Evolutionary conservation across 1,140 invertebrate genomes (phyloP).

Genomic region (Macrobrachium nipponense): DNA sequence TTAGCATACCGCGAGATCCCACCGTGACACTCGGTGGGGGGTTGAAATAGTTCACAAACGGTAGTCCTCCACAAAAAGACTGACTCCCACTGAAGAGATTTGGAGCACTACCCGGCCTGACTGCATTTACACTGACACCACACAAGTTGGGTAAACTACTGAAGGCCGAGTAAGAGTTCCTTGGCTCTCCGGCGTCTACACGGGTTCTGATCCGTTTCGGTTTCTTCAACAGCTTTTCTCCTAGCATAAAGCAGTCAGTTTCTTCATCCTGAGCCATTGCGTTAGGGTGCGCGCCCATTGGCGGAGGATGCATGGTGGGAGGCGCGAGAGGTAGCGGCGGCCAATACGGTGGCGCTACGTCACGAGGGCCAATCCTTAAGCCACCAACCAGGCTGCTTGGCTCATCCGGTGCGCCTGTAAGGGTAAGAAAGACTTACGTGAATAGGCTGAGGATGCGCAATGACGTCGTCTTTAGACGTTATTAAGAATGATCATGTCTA

Average conservation of each 20-base stretch:
- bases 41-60: constrained; percentile 63
- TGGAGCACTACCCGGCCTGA: constrained; percentile 61
- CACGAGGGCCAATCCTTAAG: constrained; percentile 63
- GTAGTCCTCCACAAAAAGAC: constrained; percentile 62
- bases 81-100: constrained; percentile 62
- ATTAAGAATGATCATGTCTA: constrained; percentile 54
- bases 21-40: constrained; percentile 59
- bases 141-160: constrained; percentile 63
- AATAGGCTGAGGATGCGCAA: constrained; percentile 58
- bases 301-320: constrained; percentile 60
- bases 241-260: constrained; percentile 69
- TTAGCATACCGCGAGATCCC: constrained; percentile 62
- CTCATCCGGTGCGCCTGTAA: constrained; percentile 64
- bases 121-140: constrained; percentile 64
- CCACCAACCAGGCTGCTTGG: constrained; percentile 63
- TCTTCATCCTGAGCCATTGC: constrained; percentile 88
- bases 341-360: constrained; percentile 64
- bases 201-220: constrained; percentile 84
- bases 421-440: constrained; percentile 62
- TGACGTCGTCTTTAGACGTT: constrained; percentile 45
- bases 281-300: constrained; percentile 76
- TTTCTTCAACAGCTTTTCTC: constrained; percentile 65
- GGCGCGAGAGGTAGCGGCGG: constrained; percentile 62
- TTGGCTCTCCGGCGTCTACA: constrained; percentile 92
- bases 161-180: constrained; percentile 83